Evolutionary conservation across 2,888 invertebrate genomes (phyloP), one percentile per base, ranked within the genome.

Genomic region (Nymphalis urticae): DNA sequence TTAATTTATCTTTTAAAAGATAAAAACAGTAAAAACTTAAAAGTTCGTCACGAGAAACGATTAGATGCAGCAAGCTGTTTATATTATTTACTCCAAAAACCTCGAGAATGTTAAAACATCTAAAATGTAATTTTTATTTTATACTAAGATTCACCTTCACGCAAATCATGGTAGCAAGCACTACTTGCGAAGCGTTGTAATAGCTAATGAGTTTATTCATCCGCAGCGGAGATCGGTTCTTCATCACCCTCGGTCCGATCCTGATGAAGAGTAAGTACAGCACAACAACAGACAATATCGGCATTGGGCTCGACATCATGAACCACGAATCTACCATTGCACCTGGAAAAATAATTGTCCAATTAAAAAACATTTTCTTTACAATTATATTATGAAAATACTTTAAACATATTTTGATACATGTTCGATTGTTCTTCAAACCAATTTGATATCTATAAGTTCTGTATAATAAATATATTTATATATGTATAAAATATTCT

Each of bases 171-270:
- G 80, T 75, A 0, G 97, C 98, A 80, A 98, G 95, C 27, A 96
- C 72, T 0, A 98, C 98, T 94, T 98, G 98, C 66, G 96, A 94
- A 5, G 96, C 96, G 83, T 98, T 98, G 83, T 98, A 98, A 56
- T 94, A 92, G 36, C 97, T 94, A 86, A 98, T 93, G 1, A 96
- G 82, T 48, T 93, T 93, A 77, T 96, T 95, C 70, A 98, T 89
- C 76, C 95, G 94, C 76, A 95, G 93, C 0, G 96, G 94, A 58
- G 94, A 92, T 48, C 96, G 92, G 72, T 95, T 95, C 82, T 94
- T 94, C 97, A 97, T 97, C 73, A 95, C 86, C 75, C 94, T 92
- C 1, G 97, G 97, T 0, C 96, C 96, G 63, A 96, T 88, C 80
- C 95, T 95, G 19, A 97, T 95, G 79, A 96, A 95, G 58, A 94